phyloP scores from a whole-genome alignment of 2,797 vertebrate genomes.

The Phyllotis vaccarum region DNA sequence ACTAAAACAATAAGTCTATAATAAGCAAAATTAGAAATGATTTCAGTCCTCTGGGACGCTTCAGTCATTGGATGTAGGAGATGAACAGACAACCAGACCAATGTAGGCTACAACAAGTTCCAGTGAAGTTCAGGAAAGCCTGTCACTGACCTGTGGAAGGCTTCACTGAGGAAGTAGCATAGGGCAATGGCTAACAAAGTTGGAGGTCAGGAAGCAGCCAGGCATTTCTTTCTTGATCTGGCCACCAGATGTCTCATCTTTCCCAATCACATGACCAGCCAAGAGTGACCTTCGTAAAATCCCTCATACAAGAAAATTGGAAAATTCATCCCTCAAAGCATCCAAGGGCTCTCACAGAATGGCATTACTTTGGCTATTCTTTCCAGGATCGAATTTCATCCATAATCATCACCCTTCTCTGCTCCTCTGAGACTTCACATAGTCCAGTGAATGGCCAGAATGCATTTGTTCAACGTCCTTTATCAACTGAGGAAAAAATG shows the following conservation, averaged over 20 bases:
- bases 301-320: background rate
- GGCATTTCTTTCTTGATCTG: background rate
- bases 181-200: background rate
- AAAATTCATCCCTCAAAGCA: background rate
- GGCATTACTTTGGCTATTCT: background rate
- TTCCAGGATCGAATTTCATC: constrained; percentile 32
- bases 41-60: background rate
- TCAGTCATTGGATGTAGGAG: background rate
- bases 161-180: background rate
- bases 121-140: background rate
- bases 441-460: background rate
- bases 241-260: background rate
- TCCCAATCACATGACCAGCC: background rate
- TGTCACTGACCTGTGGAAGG: background rate
- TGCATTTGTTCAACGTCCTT: constrained; percentile 1
- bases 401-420: background rate
- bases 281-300: constrained; percentile 7
- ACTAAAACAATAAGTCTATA: background rate
- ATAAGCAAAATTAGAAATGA: background rate
- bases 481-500: constrained; percentile 1
- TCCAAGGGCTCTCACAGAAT: background rate
- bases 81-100: background rate
- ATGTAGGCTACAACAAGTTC: background rate
- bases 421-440: background rate
- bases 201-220: background rate